Percentiles rank a stretch among this genome's conserved stretches.
Conservation (phyloP, 2,888 invertebrate genomes). For the Lottia scabra region DNA sequence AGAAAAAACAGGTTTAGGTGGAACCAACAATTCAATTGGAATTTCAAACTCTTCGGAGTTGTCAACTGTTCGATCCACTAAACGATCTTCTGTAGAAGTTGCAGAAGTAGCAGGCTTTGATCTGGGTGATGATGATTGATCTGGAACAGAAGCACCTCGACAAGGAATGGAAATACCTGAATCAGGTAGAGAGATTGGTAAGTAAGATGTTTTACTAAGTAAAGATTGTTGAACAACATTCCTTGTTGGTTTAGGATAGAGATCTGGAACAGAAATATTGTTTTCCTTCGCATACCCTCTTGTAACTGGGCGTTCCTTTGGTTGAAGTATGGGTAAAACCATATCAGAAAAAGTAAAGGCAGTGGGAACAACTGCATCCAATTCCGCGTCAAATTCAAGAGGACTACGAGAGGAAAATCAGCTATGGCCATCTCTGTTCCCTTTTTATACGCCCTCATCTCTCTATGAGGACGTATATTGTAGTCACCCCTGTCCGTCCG, state of each 20-base stretch:
- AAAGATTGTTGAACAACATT: too few relatives aligned
- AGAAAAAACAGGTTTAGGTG: background rate
- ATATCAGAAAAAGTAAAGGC: background rate
- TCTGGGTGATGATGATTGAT: too few relatives aligned
- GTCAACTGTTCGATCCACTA: background rate
- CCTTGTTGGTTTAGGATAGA: background rate
- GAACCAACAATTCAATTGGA: background rate
- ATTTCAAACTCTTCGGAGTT: background rate
- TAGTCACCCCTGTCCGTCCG: too few relatives aligned
- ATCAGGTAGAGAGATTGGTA: too few relatives aligned
- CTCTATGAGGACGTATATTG: too few relatives aligned
- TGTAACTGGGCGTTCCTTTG: background rate
- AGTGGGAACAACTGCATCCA: background rate
- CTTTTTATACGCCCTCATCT: too few relatives aligned
- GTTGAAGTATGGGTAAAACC: background rate
- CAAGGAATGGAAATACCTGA: too few relatives aligned
- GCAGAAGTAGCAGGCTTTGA: too few relatives aligned
- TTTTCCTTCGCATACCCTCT: background rate
- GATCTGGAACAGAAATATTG: background rate
- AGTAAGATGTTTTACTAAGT: too few relatives aligned
- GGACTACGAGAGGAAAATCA: background rate
- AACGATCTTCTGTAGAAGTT: background rate
- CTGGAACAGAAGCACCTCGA: too few relatives aligned
- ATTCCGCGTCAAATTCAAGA: background rate
- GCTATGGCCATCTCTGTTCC: background rate